phyloP scores from a whole-genome alignment of 2,888 invertebrate species.

The Sphaeridia pumilis region DNA sequence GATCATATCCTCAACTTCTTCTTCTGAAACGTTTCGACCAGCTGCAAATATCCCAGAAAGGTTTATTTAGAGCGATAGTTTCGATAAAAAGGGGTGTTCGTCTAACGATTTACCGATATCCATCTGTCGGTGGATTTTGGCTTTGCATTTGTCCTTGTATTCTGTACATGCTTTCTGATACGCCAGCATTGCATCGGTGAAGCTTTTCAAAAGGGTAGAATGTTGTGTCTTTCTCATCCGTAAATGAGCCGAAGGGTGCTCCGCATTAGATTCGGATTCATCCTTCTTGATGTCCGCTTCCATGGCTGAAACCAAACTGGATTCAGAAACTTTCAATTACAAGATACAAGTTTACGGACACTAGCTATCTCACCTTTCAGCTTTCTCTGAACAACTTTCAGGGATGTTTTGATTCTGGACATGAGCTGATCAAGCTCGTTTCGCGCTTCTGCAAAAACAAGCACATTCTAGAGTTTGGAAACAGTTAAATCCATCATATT shows the following conservation, averaged over 20 bases:
- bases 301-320: slow-evolving; percentile 39
- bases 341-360: not conserved
- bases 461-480: not conserved
- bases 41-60: slow-evolving; percentile 7
- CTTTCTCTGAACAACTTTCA: slow-evolving; percentile 46
- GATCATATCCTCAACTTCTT: slow-evolving; percentile 24
- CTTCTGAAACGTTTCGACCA: slow-evolving; percentile 16
- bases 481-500: not conserved
- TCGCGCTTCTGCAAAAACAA: slow-evolving; percentile 40
- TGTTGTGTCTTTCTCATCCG: slow-evolving; percentile 42
- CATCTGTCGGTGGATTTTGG: slow-evolving; percentile 47
- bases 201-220: slow-evolving; percentile 46
- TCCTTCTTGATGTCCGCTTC: slow-evolving; percentile 41
- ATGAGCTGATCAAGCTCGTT: slow-evolving; percentile 50
- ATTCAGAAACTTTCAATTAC: not conserved
- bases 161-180: slow-evolving; percentile 50
- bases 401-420: slow-evolving; percentile 45
- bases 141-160: slow-evolving; percentile 49
- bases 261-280: slow-evolving; percentile 31
- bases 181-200: slow-evolving; percentile 49
- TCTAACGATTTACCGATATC: slow-evolving; percentile 44
- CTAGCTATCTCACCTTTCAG: slow-evolving; percentile 41
- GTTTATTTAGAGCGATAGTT: not conserved
- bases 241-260: slow-evolving; percentile 33
- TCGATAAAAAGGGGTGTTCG: not conserved